Evolutionary conservation across 1,140 invertebrate genomes (phyloP).

Genomic region (Goniozus legneri): DNA sequence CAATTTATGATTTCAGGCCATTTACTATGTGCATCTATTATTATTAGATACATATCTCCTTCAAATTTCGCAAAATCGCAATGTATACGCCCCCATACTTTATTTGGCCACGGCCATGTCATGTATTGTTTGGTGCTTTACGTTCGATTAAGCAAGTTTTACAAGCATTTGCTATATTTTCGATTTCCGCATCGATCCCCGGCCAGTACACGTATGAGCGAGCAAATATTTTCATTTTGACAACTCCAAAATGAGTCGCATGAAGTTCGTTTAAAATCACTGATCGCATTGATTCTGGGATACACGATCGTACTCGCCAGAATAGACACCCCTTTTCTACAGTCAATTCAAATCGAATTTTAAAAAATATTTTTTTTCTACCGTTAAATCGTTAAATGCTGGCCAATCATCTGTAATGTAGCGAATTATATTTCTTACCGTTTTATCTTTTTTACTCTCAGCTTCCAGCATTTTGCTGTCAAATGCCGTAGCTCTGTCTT

Average conservation of each 20-base stretch:
- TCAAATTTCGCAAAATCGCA: constrained; percentile 8
- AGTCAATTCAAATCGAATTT: constrained; percentile 11
- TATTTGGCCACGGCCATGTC: constrained; percentile 5
- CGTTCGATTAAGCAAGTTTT: not conserved
- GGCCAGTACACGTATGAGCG: constrained; percentile 4
- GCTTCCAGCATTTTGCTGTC: not conserved
- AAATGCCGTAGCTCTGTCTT: not conserved
- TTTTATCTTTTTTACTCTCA: constrained; percentile 12
- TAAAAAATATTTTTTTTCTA: not conserved
- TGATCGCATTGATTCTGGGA: not conserved
- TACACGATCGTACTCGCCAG: not conserved
- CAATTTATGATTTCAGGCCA: constrained; percentile 1
- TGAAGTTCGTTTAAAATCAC: constrained; percentile 1
- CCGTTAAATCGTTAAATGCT: constrained; percentile 6
- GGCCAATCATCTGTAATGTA: constrained; percentile 8
- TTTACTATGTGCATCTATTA: not conserved
- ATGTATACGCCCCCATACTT: constrained; percentile 9
- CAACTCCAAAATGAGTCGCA: constrained; percentile 1
- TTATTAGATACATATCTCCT: constrained; percentile 1
- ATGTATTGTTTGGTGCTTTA: not conserved
- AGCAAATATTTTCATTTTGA: constrained; percentile 4
- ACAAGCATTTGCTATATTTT: not conserved
- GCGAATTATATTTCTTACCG: constrained; percentile 2
- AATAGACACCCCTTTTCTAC: constrained; percentile 3
- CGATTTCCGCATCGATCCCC: not conserved